Conservation (phyloP, 2,797 vertebrate genomes). For the Semaprochilodus insignis region DNA sequence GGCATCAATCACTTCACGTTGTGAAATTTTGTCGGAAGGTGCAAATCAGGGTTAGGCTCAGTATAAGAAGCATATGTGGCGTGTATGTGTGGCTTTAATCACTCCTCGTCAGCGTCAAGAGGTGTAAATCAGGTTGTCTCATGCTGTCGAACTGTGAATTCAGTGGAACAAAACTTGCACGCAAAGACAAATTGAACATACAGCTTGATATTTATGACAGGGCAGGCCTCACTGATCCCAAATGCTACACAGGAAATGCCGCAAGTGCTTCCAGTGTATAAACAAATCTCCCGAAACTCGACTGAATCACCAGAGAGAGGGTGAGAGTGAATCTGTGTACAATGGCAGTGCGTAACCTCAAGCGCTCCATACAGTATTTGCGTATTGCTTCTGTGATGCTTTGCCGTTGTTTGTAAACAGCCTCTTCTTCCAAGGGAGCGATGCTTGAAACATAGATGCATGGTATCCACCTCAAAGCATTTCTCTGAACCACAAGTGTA, state of each 20-base stretch:
- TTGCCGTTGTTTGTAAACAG: slow-evolving; percentile 35
- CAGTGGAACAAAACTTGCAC: slow-evolving; percentile 6
- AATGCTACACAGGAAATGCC: slow-evolving; percentile 45
- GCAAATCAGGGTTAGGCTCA: no score
- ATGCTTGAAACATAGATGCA: neutral
- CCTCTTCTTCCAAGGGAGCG: slow-evolving; percentile 1
- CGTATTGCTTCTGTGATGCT: slow-evolving; percentile 6
- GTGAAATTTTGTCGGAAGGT: no score
- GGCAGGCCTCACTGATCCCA: slow-evolving; percentile 32
- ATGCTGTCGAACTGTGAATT: neutral
- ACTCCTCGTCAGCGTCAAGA: neutral
- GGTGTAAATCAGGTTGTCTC: neutral
- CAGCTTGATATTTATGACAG: slow-evolving; percentile 21
- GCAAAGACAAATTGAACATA: neutral
- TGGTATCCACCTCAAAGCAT: neutral
- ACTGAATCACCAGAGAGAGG: slow-evolving; percentile 23
- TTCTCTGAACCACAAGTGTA: slow-evolving; percentile 5
- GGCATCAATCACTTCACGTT: no score
- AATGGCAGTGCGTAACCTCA: slow-evolving; percentile 9
- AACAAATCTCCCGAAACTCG: slow-evolving; percentile 40
- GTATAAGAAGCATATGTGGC: no score
- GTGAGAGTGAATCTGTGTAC: slow-evolving; percentile 7
- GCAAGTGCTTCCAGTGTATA: slow-evolving; percentile 29
- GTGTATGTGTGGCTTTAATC: no score
- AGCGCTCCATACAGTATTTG: slow-evolving; percentile 22